Percentiles rank a stretch among this genome's conserved stretches.
Conservation (phyloP, 1,140 invertebrate genomes). For the Chlorops oryzae region DNA sequence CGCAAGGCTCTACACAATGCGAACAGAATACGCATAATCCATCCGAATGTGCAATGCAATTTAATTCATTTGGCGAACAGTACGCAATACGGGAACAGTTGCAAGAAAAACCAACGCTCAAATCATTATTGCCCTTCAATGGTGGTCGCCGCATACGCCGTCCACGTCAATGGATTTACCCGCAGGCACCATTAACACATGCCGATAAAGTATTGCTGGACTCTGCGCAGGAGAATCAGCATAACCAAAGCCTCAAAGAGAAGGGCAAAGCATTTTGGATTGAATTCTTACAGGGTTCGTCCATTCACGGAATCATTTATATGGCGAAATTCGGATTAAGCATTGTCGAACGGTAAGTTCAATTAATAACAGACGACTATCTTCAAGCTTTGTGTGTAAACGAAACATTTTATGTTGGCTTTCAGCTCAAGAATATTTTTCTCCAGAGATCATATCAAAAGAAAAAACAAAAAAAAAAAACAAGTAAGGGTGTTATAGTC, state of each 20-base stretch:
- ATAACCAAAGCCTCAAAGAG: constrained; percentile 14
- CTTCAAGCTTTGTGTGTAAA: too few species aligned
- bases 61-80: too few species aligned
- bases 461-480: too few species aligned
- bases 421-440: too few species aligned
- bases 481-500: too few species aligned
- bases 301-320: constrained; percentile 45
- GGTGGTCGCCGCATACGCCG: constrained; percentile 26
- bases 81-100: too few species aligned
- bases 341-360: constrained; percentile 36
- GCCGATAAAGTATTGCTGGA: neutral
- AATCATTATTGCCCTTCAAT: constrained; percentile 20
- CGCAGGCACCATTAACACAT: neutral
- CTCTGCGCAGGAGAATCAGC: neutral
- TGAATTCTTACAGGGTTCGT: constrained; percentile 40
- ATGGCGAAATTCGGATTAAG: constrained; percentile 41
- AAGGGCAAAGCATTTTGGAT: constrained; percentile 39
- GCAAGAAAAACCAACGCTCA: neutral
- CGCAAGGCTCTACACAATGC: too few species aligned
- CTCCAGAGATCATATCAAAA: too few species aligned
- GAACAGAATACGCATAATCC: too few species aligned
- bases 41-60: too few species aligned
- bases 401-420: too few species aligned
- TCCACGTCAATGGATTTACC: constrained; percentile 29
- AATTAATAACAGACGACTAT: neutral